Evolutionary conservation across 2,888 invertebrate species (phyloP), one percentile per base, ranked within the genome.

Genomic region (Epistrophe grossulariae): DNA sequence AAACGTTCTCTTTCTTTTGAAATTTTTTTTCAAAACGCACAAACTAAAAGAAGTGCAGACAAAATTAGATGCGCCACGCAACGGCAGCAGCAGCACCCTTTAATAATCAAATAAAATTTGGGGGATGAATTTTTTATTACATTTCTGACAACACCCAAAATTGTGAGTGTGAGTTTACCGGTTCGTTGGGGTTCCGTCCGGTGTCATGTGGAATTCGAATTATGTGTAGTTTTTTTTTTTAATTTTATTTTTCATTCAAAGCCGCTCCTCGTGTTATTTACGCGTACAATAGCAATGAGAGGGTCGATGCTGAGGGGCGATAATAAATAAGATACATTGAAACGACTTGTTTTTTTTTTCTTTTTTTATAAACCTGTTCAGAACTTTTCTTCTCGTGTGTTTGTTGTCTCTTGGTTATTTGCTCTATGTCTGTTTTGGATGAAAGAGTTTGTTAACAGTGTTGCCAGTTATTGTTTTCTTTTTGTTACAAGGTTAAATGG

Each of bases 101-200:
- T 43, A 8, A 52, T 28, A 52, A 64, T 55, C 60, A 40, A 52
- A 59, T 24, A 55, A 11, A 38, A 11, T 35, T 45, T 70, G 45
- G 85, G 85, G 85, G 85, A 74, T 85, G 85, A 78, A 35, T 81
- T 84, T 73, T 84, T 62, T 64, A 66, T 77, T 84, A 24, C 52
- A 17, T 43, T 68, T 48, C 55, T 74, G 85, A 68, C 85, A 85
- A 85, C 85, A 85, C 85, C 82, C 85, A 81, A 80, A 59, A 62
- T 24, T 40, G 10, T 73, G 35, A 15, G 57, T 35, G 35, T 64
- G 43, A 50, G 71, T 71, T 50, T 81, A 77, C 81, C 77, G 77
- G 84, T 85, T 85, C 68, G 19, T 60, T 68, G 70, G 66, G 55
- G 72, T 72, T 57, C 59, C 52, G 62, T 70, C 68, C 68, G 60